phyloP scores from a whole-genome alignment of 2,888 invertebrate species.

The Clistopyga incitator region DNA sequence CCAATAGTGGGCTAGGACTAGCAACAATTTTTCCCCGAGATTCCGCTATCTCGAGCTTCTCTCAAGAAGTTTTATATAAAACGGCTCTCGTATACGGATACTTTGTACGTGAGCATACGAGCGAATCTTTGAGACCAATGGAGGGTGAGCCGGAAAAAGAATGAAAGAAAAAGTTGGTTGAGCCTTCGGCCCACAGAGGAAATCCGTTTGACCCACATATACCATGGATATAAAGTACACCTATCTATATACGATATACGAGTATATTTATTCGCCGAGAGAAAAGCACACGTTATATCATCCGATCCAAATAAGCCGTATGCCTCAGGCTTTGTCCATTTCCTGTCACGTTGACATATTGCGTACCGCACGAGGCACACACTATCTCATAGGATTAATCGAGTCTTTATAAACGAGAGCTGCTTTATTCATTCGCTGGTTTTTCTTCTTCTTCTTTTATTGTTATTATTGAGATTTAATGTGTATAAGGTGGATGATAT shows the following conservation, averaged over 20 bases:
- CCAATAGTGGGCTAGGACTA: constrained; percentile 1
- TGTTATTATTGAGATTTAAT: not conserved
- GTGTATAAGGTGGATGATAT: constrained; percentile 4
- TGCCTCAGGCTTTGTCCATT: constrained; percentile 32
- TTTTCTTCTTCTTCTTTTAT: too few species aligned
- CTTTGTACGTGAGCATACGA: constrained; percentile 46
- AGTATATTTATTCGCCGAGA: constrained; percentile 28
- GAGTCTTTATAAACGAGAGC: not conserved
- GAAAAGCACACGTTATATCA: constrained; percentile 27
- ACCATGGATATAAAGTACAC: constrained; percentile 45
- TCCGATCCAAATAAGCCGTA: constrained; percentile 38
- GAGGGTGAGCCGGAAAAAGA: constrained; percentile 15
- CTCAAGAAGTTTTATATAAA: constrained; percentile 45
- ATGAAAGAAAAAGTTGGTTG: constrained; percentile 63
- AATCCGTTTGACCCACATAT: constrained; percentile 75
- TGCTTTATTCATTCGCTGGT: not conserved
- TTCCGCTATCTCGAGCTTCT: constrained; percentile 49
- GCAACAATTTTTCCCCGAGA: constrained; percentile 62
- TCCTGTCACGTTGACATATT: constrained; percentile 30
- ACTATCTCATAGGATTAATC: not conserved
- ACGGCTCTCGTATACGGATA: constrained; percentile 49
- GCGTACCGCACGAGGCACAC: not conserved
- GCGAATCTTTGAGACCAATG: constrained; percentile 51
- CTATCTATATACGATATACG: constrained; percentile 1
- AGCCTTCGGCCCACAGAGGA: constrained; percentile 71